These are phyloP conservation scores for Zeuzera pyrina DNA, from an alignment of 2,888 invertebrate genomes.

Conservation along the genomic window DNA sequence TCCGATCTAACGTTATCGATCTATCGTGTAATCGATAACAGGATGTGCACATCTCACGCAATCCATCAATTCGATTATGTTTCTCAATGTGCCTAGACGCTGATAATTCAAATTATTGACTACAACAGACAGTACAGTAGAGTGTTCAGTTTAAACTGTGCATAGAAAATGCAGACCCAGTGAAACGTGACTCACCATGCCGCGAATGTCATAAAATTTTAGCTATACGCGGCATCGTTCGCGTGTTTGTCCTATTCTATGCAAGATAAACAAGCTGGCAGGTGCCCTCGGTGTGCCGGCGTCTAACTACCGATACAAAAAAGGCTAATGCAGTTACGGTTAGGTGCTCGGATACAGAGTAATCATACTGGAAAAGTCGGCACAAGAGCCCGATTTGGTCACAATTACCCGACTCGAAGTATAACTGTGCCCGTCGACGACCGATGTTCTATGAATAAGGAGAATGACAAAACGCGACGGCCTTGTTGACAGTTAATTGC, in stretches of 20 bases:
- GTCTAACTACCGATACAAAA: constrained; percentile 33
- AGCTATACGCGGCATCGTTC: constrained; percentile 22
- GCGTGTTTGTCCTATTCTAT: constrained; percentile 19
- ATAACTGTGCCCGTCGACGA: constrained; percentile 18
- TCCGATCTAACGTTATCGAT: constrained; percentile 35
- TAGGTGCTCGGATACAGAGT: constrained; percentile 23
- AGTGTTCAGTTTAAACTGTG: constrained; percentile 1
- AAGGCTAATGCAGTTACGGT: constrained; percentile 30
- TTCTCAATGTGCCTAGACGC: constrained; percentile 21
- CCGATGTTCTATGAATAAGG: constrained; percentile 18
- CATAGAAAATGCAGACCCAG: constrained; percentile 6
- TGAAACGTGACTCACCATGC: constrained; percentile 26
- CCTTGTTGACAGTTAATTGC: constrained; percentile 42
- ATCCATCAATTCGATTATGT: constrained; percentile 20
- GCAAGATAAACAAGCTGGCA: constrained; percentile 26
- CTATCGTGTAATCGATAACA: constrained; percentile 21
- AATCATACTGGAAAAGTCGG: constrained; percentile 22
- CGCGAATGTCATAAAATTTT: constrained; percentile 27
- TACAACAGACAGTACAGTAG: background rate
- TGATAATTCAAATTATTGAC: too few species aligned
- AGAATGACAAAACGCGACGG: constrained; percentile 25
- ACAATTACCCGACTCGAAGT: constrained; percentile 24
- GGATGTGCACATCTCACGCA: constrained; percentile 21
- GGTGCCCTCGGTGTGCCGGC: constrained; percentile 39
- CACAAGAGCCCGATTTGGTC: constrained; percentile 30